These are phyloP conservation scores for Drosophila colorata DNA, from an alignment of 2,888 invertebrate species.

Conservation along the genomic window DNA sequence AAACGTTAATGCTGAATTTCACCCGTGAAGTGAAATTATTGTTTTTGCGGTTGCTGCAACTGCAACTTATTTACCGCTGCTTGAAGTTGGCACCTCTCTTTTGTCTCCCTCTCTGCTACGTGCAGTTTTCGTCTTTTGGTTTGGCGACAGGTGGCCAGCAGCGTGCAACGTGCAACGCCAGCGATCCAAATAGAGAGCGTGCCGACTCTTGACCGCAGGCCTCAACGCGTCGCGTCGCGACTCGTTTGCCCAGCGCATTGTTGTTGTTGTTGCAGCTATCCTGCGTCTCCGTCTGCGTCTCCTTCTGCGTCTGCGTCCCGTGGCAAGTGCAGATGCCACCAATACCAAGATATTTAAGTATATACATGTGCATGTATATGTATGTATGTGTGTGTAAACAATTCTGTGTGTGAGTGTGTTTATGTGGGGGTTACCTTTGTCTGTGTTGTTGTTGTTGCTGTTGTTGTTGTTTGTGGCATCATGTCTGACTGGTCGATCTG, in stretches of 20 bases:
- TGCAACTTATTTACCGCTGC: slow-evolving; percentile 25
- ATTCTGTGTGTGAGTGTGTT: slow-evolving; percentile 18
- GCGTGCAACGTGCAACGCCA: slow-evolving; percentile 23
- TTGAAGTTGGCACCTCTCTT: slow-evolving; percentile 54
- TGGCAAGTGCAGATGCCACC: slow-evolving; percentile 57
- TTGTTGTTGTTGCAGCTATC: slow-evolving; percentile 41
- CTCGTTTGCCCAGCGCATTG: slow-evolving; percentile 50
- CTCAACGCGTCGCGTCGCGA: slow-evolving; percentile 27
- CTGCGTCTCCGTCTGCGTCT: slow-evolving; percentile 48
- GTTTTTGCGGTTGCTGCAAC: slow-evolving; percentile 35
- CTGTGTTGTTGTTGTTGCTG: slow-evolving; percentile 34
- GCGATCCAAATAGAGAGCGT: slow-evolving; percentile 54
- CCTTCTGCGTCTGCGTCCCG: slow-evolving; percentile 38
- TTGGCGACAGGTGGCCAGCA: slow-evolving; percentile 69
- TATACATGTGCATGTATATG: neutral
- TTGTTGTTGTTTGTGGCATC: slow-evolving; percentile 64
- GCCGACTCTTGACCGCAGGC: slow-evolving; percentile 59
- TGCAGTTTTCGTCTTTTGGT: slow-evolving; percentile 54
- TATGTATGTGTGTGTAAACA: slow-evolving; percentile 10
- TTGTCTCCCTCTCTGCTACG: slow-evolving; percentile 27
- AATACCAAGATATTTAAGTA: slow-evolving; percentile 16
- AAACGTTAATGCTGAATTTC: slow-evolving; percentile 64
- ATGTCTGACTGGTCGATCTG: slow-evolving; percentile 73
- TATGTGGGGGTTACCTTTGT: slow-evolving; percentile 69
- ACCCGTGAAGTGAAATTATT: slow-evolving; percentile 69